A percentile compares a stretch with the other conserved stretches of the same genome.
phyloP scores from a whole-genome alignment of 2,888 invertebrate genomes.

The Prenolepis imparis region DNA sequence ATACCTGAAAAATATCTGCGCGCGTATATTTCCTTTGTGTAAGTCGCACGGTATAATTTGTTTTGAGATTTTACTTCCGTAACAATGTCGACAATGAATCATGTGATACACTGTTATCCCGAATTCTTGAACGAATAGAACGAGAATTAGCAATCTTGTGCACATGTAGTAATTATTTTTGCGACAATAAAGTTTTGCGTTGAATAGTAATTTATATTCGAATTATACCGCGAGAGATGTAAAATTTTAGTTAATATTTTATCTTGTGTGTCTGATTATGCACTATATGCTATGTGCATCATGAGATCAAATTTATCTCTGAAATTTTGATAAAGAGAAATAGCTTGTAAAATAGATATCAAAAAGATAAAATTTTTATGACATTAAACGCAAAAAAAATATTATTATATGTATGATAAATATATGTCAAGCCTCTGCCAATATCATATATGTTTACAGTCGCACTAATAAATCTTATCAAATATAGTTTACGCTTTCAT shows the following conservation, averaged over 20 bases:
- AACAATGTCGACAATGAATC: constrained; percentile 63
- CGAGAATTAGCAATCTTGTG: constrained; percentile 56
- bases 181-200: constrained; percentile 54
- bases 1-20: constrained; percentile 43
- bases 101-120: constrained; percentile 37
- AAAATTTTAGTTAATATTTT: constrained; percentile 58
- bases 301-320: constrained; percentile 35
- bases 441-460: constrained; percentile 8
- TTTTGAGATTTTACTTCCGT: constrained; percentile 29
- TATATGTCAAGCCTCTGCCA: neutral
- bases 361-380: neutral
- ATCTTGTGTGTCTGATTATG: neutral
- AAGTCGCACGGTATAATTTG: constrained; percentile 24
- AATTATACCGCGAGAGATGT: constrained; percentile 55
- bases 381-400: neutral
- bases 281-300: neutral
- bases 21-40: constrained; percentile 39
- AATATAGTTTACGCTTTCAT: neutral
- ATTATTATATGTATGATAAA: neutral
- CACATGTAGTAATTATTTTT: constrained; percentile 63
- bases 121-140: constrained; percentile 43
- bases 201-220: constrained; percentile 66
- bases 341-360: neutral
- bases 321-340: constrained; percentile 54
- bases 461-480: constrained; percentile 8